Conservation (phyloP, 1,140 invertebrate genomes). For the Tyrophagus putrescentiae region DNA sequence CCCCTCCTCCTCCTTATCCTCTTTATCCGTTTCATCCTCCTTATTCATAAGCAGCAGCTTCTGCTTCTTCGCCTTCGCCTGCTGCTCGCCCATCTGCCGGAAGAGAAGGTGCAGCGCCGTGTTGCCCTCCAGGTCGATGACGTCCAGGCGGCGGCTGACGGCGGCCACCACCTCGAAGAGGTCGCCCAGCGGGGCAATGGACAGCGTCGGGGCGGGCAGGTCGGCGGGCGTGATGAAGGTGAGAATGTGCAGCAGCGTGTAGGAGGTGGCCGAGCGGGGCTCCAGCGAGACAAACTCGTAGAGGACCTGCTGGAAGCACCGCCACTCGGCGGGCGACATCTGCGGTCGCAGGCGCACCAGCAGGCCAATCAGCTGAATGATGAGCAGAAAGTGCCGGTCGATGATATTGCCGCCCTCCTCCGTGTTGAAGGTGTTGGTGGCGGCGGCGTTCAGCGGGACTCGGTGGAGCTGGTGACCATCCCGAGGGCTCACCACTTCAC, state of each 20-base stretch:
- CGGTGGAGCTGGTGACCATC: too few relatives aligned
- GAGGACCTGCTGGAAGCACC: neutral
- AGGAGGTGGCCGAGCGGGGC: neutral
- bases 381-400: conserved; percentile 7
- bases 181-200: neutral
- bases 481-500: too few relatives aligned
- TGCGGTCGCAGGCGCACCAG: conserved; percentile 42
- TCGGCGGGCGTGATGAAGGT: neutral
- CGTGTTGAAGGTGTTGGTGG: too few relatives aligned
- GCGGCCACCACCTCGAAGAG: neutral
- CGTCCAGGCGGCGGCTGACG: neutral
- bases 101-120: conserved; percentile 38
- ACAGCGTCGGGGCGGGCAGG: neutral
- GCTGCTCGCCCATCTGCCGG: conserved; percentile 63
- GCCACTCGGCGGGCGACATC: neutral
- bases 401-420: too few relatives aligned
- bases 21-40: conserved; percentile 54
- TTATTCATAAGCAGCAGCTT: conserved; percentile 58
- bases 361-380: conserved; percentile 46
- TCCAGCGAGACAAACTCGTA: neutral
- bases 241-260: neutral
- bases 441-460: too few relatives aligned
- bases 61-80: conserved; percentile 37
- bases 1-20: conserved; percentile 62
- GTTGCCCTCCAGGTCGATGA: neutral